phyloP scores from a whole-genome alignment of 1,140 invertebrate species.

The Drosophila bocqueti region DNA sequence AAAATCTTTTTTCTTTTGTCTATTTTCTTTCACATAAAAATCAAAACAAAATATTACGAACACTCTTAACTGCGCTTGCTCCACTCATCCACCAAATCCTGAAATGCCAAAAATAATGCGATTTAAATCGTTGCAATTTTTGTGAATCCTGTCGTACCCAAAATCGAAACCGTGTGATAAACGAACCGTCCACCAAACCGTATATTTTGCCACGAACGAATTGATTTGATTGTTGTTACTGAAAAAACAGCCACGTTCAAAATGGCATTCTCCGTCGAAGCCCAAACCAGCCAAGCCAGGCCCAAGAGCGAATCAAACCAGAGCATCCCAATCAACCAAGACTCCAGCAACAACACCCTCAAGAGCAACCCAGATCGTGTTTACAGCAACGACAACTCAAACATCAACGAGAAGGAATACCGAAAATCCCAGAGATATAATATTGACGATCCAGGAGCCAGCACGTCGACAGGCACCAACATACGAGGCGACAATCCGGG shows the following conservation, averaged over 20 bases:
- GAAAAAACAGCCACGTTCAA: slow-evolving; percentile 77
- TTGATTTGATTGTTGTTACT: slow-evolving; percentile 21
- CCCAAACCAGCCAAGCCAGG: slow-evolving; percentile 76
- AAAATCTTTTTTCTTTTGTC: slow-evolving; percentile 80
- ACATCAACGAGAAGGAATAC: slow-evolving; percentile 62
- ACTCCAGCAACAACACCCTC: slow-evolving; percentile 39
- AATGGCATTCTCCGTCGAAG: slow-evolving; percentile 82
- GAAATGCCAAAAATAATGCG: slow-evolving; percentile 39
- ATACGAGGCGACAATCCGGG: slow-evolving; percentile 48
- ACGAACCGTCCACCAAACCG: slow-evolving; percentile 39
- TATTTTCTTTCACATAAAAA: slow-evolving; percentile 79
- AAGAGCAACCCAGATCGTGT: slow-evolving; percentile 45
- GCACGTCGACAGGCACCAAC: slow-evolving; percentile 59
- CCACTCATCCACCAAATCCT: slow-evolving; percentile 74
- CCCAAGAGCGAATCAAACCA: slow-evolving; percentile 71
- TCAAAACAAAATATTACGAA: slow-evolving; percentile 63
- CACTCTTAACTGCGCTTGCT: slow-evolving; percentile 79
- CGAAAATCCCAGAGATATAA: slow-evolving; percentile 80
- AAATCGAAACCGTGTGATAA: slow-evolving; percentile 53
- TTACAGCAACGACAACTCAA: slow-evolving; percentile 26
- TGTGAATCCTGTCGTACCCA: slow-evolving; percentile 55
- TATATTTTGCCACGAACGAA: slow-evolving; percentile 26
- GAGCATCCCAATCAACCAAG: slow-evolving; percentile 51
- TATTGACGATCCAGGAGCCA: slow-evolving; percentile 84
- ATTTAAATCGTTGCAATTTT: slow-evolving; percentile 39